Evolutionary conservation across 2,797 vertebrate species (phyloP).

Genomic region (Paratrypauchen microcephalus): DNA sequence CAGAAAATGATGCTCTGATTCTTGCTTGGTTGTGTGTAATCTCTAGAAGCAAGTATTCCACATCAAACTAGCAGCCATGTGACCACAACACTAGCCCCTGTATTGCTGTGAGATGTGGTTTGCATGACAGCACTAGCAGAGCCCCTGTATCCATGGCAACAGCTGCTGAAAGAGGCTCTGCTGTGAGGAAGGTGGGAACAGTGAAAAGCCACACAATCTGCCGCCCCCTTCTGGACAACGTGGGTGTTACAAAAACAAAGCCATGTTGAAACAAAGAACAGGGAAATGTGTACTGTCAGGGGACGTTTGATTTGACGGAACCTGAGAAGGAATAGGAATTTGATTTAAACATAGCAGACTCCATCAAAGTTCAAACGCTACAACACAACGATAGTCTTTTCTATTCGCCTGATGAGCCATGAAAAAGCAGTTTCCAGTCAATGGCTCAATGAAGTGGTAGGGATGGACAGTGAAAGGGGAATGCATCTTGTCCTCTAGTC

Average conservation of each 20-base stretch:
- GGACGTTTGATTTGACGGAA: neutral
- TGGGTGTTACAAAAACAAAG: constrained; percentile 61
- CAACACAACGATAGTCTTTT: constrained; percentile 8
- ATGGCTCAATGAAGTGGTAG: constrained; percentile 7
- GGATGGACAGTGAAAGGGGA: constrained; percentile 20
- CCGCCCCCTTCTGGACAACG: constrained; percentile 71
- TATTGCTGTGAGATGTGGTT: constrained; percentile 52
- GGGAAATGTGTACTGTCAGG: neutral
- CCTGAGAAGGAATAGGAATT: neutral
- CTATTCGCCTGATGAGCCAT: neutral
- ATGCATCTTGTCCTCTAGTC: constrained; percentile 16
- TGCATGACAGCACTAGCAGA: constrained; percentile 60
- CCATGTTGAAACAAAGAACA: constrained; percentile 6
- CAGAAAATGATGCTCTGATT: no score
- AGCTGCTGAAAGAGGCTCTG: constrained; percentile 58
- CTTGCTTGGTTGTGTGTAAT: neutral
- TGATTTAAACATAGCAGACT: neutral
- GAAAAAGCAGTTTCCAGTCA: constrained; percentile 25
- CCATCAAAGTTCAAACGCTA: neutral
- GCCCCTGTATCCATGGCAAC: constrained; percentile 78
- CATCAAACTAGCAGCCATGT: neutral
- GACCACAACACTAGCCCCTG: constrained; percentile 74
- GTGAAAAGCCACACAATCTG: constrained; percentile 47
- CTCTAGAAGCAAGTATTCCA: neutral
- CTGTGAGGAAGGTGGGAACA: constrained; percentile 28